These are phyloP conservation scores for Itoplectis maculator DNA, from an alignment of 2,888 invertebrate species.

Conservation along the genomic window DNA sequence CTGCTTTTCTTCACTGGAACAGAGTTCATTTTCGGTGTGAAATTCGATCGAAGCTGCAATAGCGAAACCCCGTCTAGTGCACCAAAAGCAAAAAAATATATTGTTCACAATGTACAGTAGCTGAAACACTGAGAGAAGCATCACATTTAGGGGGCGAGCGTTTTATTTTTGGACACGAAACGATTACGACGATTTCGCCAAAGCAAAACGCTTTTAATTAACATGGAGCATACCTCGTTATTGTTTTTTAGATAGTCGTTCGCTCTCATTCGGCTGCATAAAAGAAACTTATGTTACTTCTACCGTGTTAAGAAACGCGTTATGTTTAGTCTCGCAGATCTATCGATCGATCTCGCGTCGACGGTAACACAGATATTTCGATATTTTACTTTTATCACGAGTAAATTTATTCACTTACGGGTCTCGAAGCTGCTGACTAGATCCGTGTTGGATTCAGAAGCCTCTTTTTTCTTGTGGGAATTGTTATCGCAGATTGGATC, in stretches of 20 bases:
- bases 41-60: not conserved
- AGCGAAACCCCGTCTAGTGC: slow-evolving; percentile 32
- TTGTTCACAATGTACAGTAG: slow-evolving; percentile 18
- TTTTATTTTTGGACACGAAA: slow-evolving; percentile 39
- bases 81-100: slow-evolving; percentile 32
- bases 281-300: slow-evolving; percentile 75
- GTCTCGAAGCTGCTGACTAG: slow-evolving; percentile 77
- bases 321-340: slow-evolving; percentile 15
- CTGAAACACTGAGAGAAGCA: slow-evolving; percentile 38
- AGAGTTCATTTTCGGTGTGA: slow-evolving; percentile 35
- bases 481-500: slow-evolving; percentile 74
- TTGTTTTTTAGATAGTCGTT: slow-evolving; percentile 74
- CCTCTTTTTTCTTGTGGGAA: slow-evolving; percentile 74
- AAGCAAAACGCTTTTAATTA: slow-evolving; percentile 53
- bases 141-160: slow-evolving; percentile 23
- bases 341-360: too few species aligned
- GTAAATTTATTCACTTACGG: slow-evolving; percentile 74
- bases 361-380: slow-evolving; percentile 1
- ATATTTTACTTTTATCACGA: slow-evolving; percentile 47
- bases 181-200: slow-evolving; percentile 58
- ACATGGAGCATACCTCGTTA: slow-evolving; percentile 74
- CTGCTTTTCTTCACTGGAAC: slow-evolving; percentile 77
- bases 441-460: slow-evolving; percentile 75
- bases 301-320: slow-evolving; percentile 59
- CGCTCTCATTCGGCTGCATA: slow-evolving; percentile 75